A percentile compares a stretch with the other conserved stretches of the same genome.
phyloP scores from a whole-genome alignment of 2,113 vertebrate species.

The Lamprologus callipterus region DNA sequence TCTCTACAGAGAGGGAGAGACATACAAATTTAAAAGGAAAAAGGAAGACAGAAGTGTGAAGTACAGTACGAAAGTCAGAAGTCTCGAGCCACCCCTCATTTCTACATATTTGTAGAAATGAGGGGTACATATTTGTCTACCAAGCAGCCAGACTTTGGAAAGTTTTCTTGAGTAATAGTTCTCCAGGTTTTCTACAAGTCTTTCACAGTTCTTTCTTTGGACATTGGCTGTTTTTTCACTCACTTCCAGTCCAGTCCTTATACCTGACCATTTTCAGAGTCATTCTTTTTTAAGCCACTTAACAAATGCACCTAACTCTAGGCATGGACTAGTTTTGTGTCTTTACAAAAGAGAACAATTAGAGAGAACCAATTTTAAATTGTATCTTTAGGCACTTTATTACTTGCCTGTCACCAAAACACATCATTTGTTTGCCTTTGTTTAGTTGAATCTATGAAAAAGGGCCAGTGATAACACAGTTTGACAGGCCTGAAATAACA shows the following conservation, averaged over 20 bases:
- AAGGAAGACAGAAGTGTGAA: neutral
- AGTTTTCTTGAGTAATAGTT: neutral
- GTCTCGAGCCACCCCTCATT: neutral
- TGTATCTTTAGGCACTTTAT: neutral
- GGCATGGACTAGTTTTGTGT: neutral
- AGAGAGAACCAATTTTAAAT: neutral
- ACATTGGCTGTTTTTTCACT: neutral
- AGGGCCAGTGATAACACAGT: neutral
- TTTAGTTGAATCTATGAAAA: neutral
- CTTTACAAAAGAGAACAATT: neutral
- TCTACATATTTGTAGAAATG: accelerated
- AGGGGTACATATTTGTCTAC: neutral
- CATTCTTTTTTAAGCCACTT: neutral
- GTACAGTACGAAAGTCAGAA: neutral
- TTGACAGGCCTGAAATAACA: neutral
- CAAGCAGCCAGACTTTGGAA: neutral
- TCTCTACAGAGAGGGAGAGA: conserved; percentile 44
- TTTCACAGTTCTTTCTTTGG: neutral
- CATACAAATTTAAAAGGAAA: neutral
- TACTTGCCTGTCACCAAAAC: neutral
- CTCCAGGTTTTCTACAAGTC: neutral
- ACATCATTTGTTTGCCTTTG: neutral
- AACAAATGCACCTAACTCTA: neutral
- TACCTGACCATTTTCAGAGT: neutral
- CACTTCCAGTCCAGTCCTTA: neutral